Percentiles rank a stretch among this genome's conserved stretches.
Evolutionary conservation across 2,113 vertebrate genomes (phyloP).

Genomic region (Grammomys dolichurus): DNA sequence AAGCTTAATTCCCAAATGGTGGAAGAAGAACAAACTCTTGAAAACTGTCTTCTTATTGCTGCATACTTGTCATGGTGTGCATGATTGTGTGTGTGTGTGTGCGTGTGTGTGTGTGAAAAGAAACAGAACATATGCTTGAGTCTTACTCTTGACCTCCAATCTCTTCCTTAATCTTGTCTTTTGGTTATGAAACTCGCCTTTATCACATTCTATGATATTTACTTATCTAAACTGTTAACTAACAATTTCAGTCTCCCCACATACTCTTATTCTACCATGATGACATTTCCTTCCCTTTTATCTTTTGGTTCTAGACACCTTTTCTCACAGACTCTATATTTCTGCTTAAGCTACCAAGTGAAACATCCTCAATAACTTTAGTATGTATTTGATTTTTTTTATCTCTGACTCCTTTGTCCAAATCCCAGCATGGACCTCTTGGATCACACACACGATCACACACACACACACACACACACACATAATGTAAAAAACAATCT

Average conservation of each 20-base stretch:
- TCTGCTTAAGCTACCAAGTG: neutral
- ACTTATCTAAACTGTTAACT: neutral
- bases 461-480: neutral
- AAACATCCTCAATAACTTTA: neutral
- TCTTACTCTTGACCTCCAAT: neutral
- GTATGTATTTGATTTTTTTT: neutral
- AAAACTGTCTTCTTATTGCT: neutral
- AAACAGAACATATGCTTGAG: neutral
- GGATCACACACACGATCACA: neutral
- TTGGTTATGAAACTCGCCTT: neutral
- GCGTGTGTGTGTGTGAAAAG: neutral
- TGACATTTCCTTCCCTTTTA: neutral
- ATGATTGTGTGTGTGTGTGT: neutral
- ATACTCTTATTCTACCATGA: neutral
- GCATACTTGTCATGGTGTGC: neutral
- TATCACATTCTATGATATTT: neutral
- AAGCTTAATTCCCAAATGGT: neutral
- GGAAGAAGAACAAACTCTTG: too few species aligned
- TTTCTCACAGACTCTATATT: neutral
- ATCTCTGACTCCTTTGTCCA: neutral
- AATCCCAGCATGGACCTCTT: neutral
- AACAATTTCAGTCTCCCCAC: neutral
- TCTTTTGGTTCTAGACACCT: neutral
- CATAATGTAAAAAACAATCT: neutral
- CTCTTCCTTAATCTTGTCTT: neutral